Conservation (phyloP, 2,888 invertebrate genomes). For the Dicranocentrus wangi region DNA sequence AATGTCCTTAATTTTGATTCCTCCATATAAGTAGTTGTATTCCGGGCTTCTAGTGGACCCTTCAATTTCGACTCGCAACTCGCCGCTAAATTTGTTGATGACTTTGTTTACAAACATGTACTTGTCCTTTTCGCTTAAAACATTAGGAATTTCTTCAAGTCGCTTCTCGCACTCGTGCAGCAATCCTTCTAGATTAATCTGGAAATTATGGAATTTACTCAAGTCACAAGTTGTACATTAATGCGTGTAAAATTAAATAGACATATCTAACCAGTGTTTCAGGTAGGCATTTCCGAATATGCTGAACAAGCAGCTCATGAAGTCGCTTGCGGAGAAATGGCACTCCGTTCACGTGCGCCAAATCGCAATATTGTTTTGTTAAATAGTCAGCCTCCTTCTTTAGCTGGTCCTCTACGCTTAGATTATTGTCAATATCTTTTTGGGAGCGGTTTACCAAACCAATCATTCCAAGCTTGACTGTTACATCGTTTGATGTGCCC, state of each 20-base stretch:
- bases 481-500: constrained; percentile 93
- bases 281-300: constrained; percentile 97
- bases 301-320: constrained; percentile 89
- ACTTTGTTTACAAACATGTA: not conserved
- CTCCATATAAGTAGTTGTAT: constrained; percentile 33
- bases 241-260: too few species aligned
- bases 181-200: constrained; percentile 18
- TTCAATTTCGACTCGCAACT: constrained; percentile 28
- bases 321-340: constrained; percentile 84
- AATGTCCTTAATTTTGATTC: constrained; percentile 42
- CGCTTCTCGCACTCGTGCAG: constrained; percentile 3
- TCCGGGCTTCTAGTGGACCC: constrained; percentile 34
- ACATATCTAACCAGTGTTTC: constrained; percentile 81
- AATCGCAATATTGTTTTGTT: constrained; percentile 95
- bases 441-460: constrained; percentile 99
- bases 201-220: not conserved
- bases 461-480: constrained; percentile 95
- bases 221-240: too few species aligned
- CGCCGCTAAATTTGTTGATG: constrained; percentile 18
- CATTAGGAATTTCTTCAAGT: constrained; percentile 23
- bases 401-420: constrained; percentile 83
- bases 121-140: constrained; percentile 19
- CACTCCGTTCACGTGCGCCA: constrained; percentile 96
- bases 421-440: constrained; percentile 82
- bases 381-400: constrained; percentile 95